These are phyloP conservation scores for Ametastegia equiseti DNA, from an alignment of 2,888 invertebrate genomes.

Conservation along the genomic window DNA sequence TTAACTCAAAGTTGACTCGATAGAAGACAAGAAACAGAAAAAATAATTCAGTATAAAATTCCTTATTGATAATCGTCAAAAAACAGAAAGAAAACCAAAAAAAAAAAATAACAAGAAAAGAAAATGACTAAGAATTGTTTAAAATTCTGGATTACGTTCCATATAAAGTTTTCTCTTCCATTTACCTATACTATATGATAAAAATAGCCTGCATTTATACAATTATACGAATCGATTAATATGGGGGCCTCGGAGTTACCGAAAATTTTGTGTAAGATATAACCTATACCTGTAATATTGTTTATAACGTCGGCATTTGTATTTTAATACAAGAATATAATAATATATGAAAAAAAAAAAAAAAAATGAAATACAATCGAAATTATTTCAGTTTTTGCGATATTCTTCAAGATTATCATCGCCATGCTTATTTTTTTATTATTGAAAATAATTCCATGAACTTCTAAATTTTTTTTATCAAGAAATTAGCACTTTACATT, in stretches of 20 bases:
- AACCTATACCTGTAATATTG: conserved; percentile 56
- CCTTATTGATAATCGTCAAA: no score
- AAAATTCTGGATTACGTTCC: not conserved
- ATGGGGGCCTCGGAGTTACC: not conserved
- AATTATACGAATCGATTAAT: not conserved
- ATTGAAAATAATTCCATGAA: no score
- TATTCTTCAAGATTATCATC: not conserved
- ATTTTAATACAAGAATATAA: conserved; percentile 71
- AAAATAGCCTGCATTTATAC: not conserved
- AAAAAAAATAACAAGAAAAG: not conserved
- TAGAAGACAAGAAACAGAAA: not conserved
- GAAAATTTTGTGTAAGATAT: conserved; percentile 12
- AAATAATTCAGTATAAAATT: no score
- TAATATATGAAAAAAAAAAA: not conserved
- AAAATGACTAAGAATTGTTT: no score
- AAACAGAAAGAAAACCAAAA: not conserved
- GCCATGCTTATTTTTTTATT: not conserved
- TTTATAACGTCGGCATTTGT: conserved; percentile 70
- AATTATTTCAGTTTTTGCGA: not conserved
- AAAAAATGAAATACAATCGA: not conserved
- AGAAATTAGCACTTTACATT: no score
- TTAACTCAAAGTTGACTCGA: not conserved
- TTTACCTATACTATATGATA: not conserved
- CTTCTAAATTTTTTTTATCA: no score
- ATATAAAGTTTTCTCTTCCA: not conserved